Evolutionary conservation across 2,797 vertebrate genomes (phyloP), one percentile per base, ranked within the genome.

Genomic region (Miichthys miiuy): DNA sequence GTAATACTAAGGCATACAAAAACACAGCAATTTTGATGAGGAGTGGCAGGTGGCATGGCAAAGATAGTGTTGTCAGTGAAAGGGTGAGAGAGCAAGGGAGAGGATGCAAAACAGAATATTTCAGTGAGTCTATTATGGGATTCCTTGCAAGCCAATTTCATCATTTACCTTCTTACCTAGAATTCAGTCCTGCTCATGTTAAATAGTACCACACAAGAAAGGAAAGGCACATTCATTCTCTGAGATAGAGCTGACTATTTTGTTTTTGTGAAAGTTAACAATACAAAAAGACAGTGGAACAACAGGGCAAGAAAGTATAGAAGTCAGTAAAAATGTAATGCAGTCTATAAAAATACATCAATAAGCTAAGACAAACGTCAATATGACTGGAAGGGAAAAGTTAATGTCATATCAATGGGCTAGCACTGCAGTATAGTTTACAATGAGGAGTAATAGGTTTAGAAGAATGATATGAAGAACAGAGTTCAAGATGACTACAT

Each of bases 321-420:
- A 72, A 72, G 76, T 84, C 79, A 78, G 70, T 76, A 61, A 75
- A 82, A 80, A 84, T 81, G 57, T 61, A 64, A 87, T 58, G 48
- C 57, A 62, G 48, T 65, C 54, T 69, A 84, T 86, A 84, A 87
- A 88, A 79, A 67, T 21, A 51, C n/a, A 75, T 77, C 75, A 72
- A 78, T 85, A 70, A 81, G 41, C 63, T 51, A 41, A 85, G 58
- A 74, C 55, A 83, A 84, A 82, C 82, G 66, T 67, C 72, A 75
- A 27, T 83, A 54, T 77, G 50, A 76, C 58, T 51, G 58, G 52
- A 63, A 73, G 52, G 60, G 64, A 63, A 75, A 85, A 67, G 57
- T 60, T 72, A 74, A 84, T 81, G 80, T 10, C 60, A 74, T 73
- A 72, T 86, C 68, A 72, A 73, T 74, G 20, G 23, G 21, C 18